phyloP scores from a whole-genome alignment of 2,797 vertebrate species.

The Premnoplex brunnescens region DNA sequence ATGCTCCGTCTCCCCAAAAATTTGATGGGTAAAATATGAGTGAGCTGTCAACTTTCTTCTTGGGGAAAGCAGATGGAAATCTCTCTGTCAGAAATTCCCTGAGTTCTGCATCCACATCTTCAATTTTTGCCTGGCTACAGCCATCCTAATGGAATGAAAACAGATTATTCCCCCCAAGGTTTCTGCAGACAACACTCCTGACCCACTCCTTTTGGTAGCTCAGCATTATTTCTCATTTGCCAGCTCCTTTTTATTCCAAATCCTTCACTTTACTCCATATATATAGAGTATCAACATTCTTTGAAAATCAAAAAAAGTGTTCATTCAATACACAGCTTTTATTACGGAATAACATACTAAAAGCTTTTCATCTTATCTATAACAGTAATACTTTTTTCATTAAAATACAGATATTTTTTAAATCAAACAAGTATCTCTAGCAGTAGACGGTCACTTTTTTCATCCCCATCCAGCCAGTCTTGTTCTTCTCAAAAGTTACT shows the following conservation, averaged over 20 bases:
- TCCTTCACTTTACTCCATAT: background rate
- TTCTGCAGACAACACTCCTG: background rate
- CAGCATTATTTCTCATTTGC: background rate
- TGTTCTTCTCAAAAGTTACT: background rate
- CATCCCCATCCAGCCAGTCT: background rate
- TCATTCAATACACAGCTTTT: background rate
- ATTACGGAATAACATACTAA: background rate
- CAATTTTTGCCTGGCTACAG: background rate
- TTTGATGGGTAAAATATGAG: background rate
- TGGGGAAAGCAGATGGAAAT: background rate
- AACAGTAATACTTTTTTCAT: background rate
- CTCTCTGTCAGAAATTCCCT: background rate
- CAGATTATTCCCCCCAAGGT: background rate
- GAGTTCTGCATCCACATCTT: background rate
- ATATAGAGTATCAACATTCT: background rate
- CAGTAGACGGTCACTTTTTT: background rate
- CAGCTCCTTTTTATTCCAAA: background rate
- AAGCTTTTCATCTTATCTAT: background rate
- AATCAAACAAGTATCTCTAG: background rate
- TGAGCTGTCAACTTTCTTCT: background rate
- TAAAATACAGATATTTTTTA: background rate
- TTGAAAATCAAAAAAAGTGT: background rate
- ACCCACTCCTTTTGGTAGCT: background rate
- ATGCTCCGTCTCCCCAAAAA: background rate
- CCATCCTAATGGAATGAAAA: background rate